Conservation (phyloP, 2,113 vertebrate species). For the Perognathus longimembris region DNA sequence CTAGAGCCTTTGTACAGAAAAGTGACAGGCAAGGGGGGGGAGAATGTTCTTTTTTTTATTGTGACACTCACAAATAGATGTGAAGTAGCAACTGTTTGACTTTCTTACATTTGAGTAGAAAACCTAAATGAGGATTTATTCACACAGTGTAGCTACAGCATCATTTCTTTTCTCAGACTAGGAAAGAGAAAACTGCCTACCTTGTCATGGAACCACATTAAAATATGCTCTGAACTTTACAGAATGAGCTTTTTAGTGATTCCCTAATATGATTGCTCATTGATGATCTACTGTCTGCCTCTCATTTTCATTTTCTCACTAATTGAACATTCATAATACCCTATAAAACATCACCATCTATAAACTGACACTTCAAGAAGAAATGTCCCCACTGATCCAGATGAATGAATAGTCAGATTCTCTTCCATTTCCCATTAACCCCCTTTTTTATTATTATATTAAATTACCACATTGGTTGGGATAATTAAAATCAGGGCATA, state of each 20-base stretch:
- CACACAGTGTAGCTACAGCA: neutral
- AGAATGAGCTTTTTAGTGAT: constrained; percentile 58
- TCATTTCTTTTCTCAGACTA: neutral
- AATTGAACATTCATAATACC: constrained; percentile 72
- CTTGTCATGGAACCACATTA: constrained; percentile 53
- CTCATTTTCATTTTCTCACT: constrained; percentile 71
- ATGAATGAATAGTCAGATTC: constrained; percentile 58
- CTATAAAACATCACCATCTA: constrained; percentile 60
- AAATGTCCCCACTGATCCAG: constrained; percentile 55
- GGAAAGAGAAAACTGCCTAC: neutral
- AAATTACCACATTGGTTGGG: constrained; percentile 84
- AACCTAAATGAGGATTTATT: neutral
- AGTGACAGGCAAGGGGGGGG: neutral
- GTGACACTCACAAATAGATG: neutral
- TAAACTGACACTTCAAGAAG: constrained; percentile 64
- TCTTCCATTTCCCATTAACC: constrained; percentile 72
- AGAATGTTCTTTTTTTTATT: constrained; percentile 44
- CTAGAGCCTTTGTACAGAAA: neutral
- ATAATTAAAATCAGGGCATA: constrained; percentile 85
- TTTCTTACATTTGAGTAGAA: constrained; percentile 55
- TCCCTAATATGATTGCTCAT: constrained; percentile 45
- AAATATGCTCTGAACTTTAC: constrained; percentile 72
- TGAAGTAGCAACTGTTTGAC: constrained; percentile 40
- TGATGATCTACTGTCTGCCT: constrained; percentile 61
- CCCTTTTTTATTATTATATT: constrained; percentile 83